phyloP scores from a whole-genome alignment of 2,888 invertebrate genomes.

The Agrotis puta region DNA sequence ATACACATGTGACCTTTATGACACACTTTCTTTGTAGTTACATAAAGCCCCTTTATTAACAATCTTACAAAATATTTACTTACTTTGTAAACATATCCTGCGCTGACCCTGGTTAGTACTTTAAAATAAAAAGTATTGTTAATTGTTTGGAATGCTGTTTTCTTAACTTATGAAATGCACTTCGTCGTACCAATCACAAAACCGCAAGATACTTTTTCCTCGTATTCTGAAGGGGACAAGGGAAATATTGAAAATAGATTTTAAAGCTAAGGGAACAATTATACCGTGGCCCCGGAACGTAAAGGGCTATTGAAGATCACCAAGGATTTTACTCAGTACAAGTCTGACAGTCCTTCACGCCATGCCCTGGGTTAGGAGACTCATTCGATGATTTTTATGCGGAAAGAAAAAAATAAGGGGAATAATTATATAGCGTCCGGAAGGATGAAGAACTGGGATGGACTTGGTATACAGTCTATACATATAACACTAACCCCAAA shows the following conservation, averaged over 20 bases:
- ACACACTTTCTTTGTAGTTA: slow-evolving; percentile 68
- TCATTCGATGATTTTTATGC: too few relatives aligned
- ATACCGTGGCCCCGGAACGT: too few relatives aligned
- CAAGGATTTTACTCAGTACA: too few relatives aligned
- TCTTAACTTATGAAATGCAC: slow-evolving; percentile 11
- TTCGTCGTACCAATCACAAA: slow-evolving; percentile 10
- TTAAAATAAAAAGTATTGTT: slow-evolving; percentile 29
- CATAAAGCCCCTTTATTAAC: slow-evolving; percentile 58
- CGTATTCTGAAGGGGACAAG: neutral
- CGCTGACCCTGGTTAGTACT: slow-evolving; percentile 27
- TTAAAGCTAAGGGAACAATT: neutral
- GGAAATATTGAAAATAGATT: neutral
- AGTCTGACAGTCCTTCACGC: too few relatives aligned
- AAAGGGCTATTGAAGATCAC: too few relatives aligned
- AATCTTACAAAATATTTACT: slow-evolving; percentile 61
- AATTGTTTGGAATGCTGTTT: slow-evolving; percentile 31
- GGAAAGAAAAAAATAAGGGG: too few relatives aligned
- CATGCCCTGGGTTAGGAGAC: too few relatives aligned
- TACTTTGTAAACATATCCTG: slow-evolving; percentile 57
- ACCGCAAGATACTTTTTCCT: neutral
- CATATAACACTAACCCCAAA: neutral
- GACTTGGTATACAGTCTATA: neutral
- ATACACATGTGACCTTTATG: slow-evolving; percentile 65
- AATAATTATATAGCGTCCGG: too few relatives aligned
- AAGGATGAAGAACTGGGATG: too few relatives aligned